Percentiles rank a stretch among this genome's conserved stretches.
Conservation (phyloP, 2,113 vertebrate genomes). For the Trematocara variabile region DNA sequence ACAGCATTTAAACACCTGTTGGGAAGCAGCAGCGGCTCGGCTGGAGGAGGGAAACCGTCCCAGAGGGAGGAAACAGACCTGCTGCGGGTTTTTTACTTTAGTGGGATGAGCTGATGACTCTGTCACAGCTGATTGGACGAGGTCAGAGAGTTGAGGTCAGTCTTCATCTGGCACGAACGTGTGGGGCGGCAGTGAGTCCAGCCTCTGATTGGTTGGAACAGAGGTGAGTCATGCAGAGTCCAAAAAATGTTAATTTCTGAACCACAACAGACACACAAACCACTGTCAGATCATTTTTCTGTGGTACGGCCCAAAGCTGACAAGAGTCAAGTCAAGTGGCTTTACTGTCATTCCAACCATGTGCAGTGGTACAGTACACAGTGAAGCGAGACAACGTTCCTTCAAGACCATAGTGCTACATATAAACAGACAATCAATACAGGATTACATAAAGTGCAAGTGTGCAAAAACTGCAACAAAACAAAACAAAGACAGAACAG, state of each 20-base stretch:
- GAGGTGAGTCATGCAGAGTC: neutral
- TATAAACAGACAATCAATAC: neutral
- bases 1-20: neutral
- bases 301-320: too few species aligned
- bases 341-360: neutral
- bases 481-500: neutral
- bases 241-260: neutral
- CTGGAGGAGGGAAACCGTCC: neutral
- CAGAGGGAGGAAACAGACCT: neutral
- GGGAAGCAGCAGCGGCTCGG: neutral
- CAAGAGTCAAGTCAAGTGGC: neutral
- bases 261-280: too few species aligned
- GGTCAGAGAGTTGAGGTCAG: neutral
- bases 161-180: neutral
- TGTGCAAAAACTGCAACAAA: neutral
- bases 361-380: neutral
- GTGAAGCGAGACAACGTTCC: neutral
- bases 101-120: neutral
- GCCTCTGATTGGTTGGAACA: neutral
- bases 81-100: neutral
- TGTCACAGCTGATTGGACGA: neutral
- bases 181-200: neutral
- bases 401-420: neutral
- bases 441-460: neutral
- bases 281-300: too few species aligned